Evolutionary conservation across 1,140 invertebrate species (phyloP).

Genomic region (Thalassaphorura encarpata): DNA sequence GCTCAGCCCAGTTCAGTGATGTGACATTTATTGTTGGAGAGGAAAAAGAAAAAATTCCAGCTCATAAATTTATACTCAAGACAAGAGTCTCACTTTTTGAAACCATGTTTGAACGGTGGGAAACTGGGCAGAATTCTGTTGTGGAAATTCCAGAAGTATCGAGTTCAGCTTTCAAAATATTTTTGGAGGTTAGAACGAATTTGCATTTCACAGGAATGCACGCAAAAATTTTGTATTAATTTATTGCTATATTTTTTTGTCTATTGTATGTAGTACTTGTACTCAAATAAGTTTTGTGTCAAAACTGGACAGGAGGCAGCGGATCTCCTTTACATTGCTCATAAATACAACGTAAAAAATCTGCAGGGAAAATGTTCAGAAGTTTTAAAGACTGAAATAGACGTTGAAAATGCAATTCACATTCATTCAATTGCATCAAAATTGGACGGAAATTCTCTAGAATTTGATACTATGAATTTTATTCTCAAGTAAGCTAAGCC

Average conservation of each 20-base stretch:
- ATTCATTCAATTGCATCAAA: background rate
- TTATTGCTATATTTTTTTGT: no score
- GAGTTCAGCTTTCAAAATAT: background rate
- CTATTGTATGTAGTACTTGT: no score
- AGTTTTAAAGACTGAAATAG: background rate
- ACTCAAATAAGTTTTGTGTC: constrained; percentile 1
- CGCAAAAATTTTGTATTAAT: no score
- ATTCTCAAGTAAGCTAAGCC: no score
- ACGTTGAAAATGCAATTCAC: background rate
- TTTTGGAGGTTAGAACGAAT: background rate
- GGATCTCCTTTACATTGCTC: background rate
- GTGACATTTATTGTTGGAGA: constrained; percentile 7
- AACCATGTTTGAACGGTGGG: background rate
- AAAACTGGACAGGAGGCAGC: background rate
- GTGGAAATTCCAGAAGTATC: background rate
- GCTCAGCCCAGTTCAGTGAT: background rate
- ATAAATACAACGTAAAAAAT: background rate
- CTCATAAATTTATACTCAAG: constrained; percentile 14
- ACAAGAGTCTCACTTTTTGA: constrained; percentile 2
- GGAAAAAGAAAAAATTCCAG: background rate
- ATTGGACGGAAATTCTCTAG: background rate
- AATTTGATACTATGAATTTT: background rate
- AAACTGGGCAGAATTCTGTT: background rate
- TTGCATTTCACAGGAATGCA: no score
- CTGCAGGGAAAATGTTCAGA: background rate